Evolutionary conservation across 2,797 vertebrate genomes (phyloP), one percentile per base, ranked within the genome.

Genomic region (Falco peregrinus): DNA sequence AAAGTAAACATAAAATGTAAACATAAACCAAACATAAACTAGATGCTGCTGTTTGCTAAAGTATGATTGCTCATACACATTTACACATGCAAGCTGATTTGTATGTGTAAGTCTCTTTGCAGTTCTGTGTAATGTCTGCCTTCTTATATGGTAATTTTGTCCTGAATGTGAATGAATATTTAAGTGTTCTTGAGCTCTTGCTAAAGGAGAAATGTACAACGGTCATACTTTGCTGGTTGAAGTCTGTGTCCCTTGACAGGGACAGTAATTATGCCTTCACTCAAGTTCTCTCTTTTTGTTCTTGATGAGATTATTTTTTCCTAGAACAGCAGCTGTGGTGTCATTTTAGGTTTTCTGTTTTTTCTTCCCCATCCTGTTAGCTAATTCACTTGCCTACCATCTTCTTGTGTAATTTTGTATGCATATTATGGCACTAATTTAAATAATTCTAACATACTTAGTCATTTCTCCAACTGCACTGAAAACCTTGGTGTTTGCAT

Each of bases 21-120:
- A 74, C 41, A 43, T 43, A 43, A 43, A 43, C 4, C 41, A 43
- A 43, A 43, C 41, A 43, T 43, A 43, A 43, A 43, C 41, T 43
- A 43, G 41, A 14, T 71, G 61, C 22, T 2, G 7, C 29, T 37
- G 14, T 75, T 89, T 51, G 57, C 56, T 53, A 26, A 57, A 56
- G 33, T 9, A 1, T 3, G 31, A 10, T 37, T 56, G 20, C 24
- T 87, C 1, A 1, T 45, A 20, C 43, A 6, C 1, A 0, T 68
- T 84, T 80, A 54, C 10, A 51, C 18, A 9, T 45, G 25, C 17
- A 21, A 37, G 19, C 10, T 65, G 26, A 67, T 54, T 19, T 79
- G 13, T 41, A 51, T 19, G 14, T 6, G 33, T n/a, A 61, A 51
- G 71, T 80, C 45, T 56, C n/a, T 65, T 20, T 65, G 35, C 68